Conservation (phyloP, 1,140 invertebrate genomes). For the Hylaeus anthracinus region DNA sequence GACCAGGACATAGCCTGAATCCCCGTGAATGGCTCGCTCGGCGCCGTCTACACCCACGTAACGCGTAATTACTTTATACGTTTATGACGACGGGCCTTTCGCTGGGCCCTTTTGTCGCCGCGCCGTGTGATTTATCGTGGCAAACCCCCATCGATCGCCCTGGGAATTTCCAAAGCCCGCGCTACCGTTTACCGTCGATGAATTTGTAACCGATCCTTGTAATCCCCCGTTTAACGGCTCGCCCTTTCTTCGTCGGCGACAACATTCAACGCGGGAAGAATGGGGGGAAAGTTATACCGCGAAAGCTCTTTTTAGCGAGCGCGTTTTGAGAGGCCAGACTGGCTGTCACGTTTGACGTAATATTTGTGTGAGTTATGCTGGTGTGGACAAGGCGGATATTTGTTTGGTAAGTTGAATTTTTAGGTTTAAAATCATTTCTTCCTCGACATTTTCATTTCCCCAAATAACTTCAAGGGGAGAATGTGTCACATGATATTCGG, state of each 20-base stretch:
- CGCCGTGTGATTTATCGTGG: slow-evolving; percentile 63
- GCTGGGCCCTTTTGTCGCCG: slow-evolving; percentile 64
- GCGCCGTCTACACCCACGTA: slow-evolving; percentile 49
- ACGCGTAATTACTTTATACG: slow-evolving; percentile 72
- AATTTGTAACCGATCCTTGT: slow-evolving; percentile 57
- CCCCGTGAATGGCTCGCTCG: slow-evolving; percentile 53
- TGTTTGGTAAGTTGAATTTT: too few relatives aligned
- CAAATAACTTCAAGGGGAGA: not conserved
- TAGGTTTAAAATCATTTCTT: too few relatives aligned
- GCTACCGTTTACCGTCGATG: slow-evolving; percentile 41
- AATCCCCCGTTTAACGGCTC: slow-evolving; percentile 35
- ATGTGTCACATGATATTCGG: slow-evolving; percentile 25
- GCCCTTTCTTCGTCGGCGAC: not conserved
- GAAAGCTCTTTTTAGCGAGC: too few relatives aligned
- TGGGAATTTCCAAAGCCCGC: slow-evolving; percentile 60
- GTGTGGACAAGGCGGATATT: too few relatives aligned
- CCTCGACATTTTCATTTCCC: too few relatives aligned
- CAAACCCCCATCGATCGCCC: slow-evolving; percentile 33
- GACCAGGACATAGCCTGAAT: slow-evolving; percentile 41
- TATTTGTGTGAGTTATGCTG: too few relatives aligned
- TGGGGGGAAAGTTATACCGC: too few relatives aligned
- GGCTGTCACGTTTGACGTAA: too few relatives aligned
- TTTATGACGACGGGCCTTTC: slow-evolving; percentile 68
- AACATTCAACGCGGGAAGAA: not conserved
- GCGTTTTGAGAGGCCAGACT: too few relatives aligned